These are phyloP conservation scores for Lateolabrax maculatus DNA, from an alignment of 2,797 vertebrate species.

Conservation along the genomic window DNA sequence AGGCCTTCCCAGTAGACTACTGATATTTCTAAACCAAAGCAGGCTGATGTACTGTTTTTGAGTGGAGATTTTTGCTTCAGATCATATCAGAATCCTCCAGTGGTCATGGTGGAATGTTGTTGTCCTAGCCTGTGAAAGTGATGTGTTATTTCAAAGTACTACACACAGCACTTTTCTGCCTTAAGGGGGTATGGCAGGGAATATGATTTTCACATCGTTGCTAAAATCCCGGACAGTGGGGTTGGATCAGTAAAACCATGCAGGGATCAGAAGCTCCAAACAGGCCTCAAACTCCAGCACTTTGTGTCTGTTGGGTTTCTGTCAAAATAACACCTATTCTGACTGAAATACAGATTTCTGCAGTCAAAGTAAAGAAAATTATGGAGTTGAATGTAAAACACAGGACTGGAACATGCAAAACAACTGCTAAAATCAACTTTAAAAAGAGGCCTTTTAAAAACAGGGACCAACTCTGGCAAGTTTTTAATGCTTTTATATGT, in stretches of 20 bases:
- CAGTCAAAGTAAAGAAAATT: neutral
- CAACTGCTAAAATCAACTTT: neutral
- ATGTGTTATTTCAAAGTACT: slow-evolving; percentile 37
- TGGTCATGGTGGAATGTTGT: slow-evolving; percentile 6
- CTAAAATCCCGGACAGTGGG: slow-evolving; percentile 36
- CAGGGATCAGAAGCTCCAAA: slow-evolving; percentile 36
- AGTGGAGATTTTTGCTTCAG: slow-evolving; percentile 2
- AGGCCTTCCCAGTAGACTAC: neutral
- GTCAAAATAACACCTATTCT: neutral
- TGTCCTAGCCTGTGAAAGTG: slow-evolving; percentile 14
- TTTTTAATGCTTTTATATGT: no score
- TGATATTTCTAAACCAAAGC: slow-evolving; percentile 10
- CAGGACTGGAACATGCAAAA: neutral
- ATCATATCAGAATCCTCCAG: slow-evolving; percentile 16
- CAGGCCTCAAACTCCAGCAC: slow-evolving; percentile 3
- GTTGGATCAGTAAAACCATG: slow-evolving; percentile 43
- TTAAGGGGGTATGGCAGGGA: slow-evolving; percentile 19
- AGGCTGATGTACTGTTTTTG: slow-evolving; percentile 4
- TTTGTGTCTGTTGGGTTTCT: neutral
- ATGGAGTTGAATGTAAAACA: neutral
- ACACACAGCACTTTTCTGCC: slow-evolving; percentile 21
- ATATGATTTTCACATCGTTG: slow-evolving; percentile 21
- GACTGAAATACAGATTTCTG: neutral
- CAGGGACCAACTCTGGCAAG: no score
- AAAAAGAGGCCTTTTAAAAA: no score